Evolutionary conservation across 2,113 vertebrate genomes (phyloP), one percentile per base, ranked within the genome.

Genomic region (Pedetes capensis): DNA sequence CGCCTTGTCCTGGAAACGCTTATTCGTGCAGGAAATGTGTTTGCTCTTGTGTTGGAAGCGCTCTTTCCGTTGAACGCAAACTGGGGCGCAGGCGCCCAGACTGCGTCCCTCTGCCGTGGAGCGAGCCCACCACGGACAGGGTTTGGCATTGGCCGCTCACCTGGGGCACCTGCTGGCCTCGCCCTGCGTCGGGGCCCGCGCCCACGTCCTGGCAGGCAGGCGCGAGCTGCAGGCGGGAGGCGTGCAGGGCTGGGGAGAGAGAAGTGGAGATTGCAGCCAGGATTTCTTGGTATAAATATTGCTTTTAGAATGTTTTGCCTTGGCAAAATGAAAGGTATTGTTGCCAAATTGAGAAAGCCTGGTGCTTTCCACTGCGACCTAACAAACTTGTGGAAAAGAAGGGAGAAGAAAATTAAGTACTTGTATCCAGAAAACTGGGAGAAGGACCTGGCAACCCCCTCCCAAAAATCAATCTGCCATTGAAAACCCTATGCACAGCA

Each of bases 141-240:
- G 27, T 78, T 83, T 8, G 55, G 87, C 57, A 34, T n/a, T n/a
- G 51, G 47, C 39, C 13, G 39, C 83, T 89, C 95, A 94, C 97
- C 95, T 96, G 92, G 55, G 47, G 89, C 95, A 95, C 96, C 95
- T 90, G 97, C 93, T 47, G 71, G 86, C 81, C 78, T 10, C 25
- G 1, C 8, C 71, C 83, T 59, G 10, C 44, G 25, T 32, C 22
- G 64, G 57, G 39, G 66, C 51, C 79, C 2, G 3, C 17, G 27
- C 53, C 34, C 6, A 32, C n/a, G 57, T 8, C 47, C 66, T 55
- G n/a, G 49, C 49, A 83, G 39, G 39, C 16, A 0, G 23, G 27
- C 1, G 16, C 25, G 27, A 57, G 20, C n/a, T 29, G 29, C 20
- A 12, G 63, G 51, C 22, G 12, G 6, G 39, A 6, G 42, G 32